Base-by-base conservation (phyloP, 2,888 invertebrate species). In the Lycaena phlaeas region DNA sequence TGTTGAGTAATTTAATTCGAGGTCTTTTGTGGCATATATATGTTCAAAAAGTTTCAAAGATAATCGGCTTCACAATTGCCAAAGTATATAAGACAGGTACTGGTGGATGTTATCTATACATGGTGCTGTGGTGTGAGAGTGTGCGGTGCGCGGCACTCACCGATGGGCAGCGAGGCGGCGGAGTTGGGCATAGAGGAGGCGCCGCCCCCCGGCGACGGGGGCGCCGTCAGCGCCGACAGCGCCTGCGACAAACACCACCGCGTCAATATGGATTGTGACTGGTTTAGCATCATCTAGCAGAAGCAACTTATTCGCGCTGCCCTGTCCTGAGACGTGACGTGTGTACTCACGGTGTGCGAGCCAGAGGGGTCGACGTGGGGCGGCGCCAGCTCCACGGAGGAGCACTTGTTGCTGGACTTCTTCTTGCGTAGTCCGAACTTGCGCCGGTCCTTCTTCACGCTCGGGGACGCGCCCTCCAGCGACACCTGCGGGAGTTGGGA, bases 391-490 rank as follows among this genome's bases (percentile, higher is more conserved):
- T 90, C 90, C 1, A 88, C 87, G 14, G 89, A 88, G 6, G 88
- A 87, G 42, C 88, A 88, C 53, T 89, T 89, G 51, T 78, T 82
- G 52, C 68, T 84, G 0, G 86, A 87, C 15, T 90, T 90, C 70
- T 90, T 90, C 73, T 90, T 90, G 43, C 89, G 82, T 18, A 90
- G 75, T 1, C 89, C 90, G 59, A 91, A 91, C 63, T 90, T 89
- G 59, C 88, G 88, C 1, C 89, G 79, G 55, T 90, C 89, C 57
- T 90, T 90, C 64, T 90, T 90, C 3, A 89, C 87, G 57, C 85
- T 89, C 0, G 89, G 89, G 1, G 88, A 88, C 2, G 87, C 85
- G 42, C 88, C 88, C 51, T 88, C 88, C 40, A 86, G 52, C 4
- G 86, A 81, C 15, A 87, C n/a, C n/a, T n/a, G n/a, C n/a, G n/a